These are phyloP conservation scores for Cyclura pinguis DNA, from an alignment of 2,797 vertebrate species.

Conservation along the genomic window DNA sequence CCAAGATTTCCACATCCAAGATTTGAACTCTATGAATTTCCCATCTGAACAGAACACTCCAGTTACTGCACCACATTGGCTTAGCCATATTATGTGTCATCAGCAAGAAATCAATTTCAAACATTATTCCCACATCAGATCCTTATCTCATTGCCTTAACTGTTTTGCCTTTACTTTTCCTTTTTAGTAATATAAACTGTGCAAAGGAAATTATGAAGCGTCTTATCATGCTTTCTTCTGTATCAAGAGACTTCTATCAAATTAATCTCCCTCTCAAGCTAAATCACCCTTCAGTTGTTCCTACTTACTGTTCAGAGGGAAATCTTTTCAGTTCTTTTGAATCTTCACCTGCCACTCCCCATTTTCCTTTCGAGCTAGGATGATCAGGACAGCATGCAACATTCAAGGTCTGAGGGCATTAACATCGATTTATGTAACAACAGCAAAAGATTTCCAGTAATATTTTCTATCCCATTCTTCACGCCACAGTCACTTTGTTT, in stretches of 20 bases:
- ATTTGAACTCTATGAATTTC: not conserved
- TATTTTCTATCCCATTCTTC: slow-evolving; percentile 37
- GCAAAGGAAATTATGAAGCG: not conserved
- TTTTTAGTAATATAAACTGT: not conserved
- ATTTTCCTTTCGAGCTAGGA: slow-evolving; percentile 12
- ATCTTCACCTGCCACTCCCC: not conserved
- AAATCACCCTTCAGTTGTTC: not conserved
- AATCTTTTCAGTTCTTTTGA: slow-evolving; percentile 3
- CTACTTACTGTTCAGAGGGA: not conserved
- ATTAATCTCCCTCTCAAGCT: slow-evolving; percentile 2
- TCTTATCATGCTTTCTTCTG: not conserved
- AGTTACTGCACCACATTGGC: not conserved
- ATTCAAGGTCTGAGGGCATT: slow-evolving; percentile 33
- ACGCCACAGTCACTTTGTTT: slow-evolving; percentile 17
- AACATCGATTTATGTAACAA: slow-evolving; percentile 26
- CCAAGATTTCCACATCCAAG: no score
- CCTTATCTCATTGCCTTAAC: not conserved
- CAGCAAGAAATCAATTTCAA: not conserved
- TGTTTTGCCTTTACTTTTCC: not conserved
- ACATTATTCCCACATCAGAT: not conserved
- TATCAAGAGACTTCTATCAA: not conserved
- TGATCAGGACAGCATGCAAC: not conserved
- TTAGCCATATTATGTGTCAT: not conserved
- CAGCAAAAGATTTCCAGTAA: not conserved
- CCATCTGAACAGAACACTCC: not conserved